Base-by-base conservation (phyloP, 2,797 vertebrate genomes). In the Danio jaintianensis region DNA sequence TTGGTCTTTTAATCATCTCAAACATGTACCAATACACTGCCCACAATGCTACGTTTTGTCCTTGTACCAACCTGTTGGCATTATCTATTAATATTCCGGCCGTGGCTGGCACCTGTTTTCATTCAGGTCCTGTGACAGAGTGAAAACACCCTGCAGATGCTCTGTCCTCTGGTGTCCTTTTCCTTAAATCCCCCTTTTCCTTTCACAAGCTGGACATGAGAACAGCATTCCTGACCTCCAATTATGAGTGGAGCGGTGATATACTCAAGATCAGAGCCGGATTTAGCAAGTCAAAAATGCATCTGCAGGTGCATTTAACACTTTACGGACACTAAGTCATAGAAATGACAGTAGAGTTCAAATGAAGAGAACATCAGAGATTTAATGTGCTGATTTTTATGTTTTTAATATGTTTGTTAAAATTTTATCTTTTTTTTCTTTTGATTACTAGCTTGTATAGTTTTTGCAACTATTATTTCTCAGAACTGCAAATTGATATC, bases 141-240 rank as follows among this genome's bases (percentile, higher is more conserved):
- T 48, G 75, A 67, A 77, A 78, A 68, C 75, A 58, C 52, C 75
- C 75, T 48, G 63, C 22, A 58, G 75, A 78, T 67, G 63, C 16
- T 52, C 63, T 48, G 63, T 56, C 52, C 52, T 58, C 50, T 10
- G 36, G 22, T 43, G 75, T 77, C 75, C 63, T 78, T 78, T 77
- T 47, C 42, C 63, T 66, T 76, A 29, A 29, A 29, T 29, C 10
- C 50, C 73, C 40, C 18, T 76, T 38, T 12, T 45, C 36, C 8
- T 56, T 29, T 29, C 29, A 18, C 22, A 56, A 4, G 15, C 52
- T 47, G 29, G 50, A 64, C 20, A 22, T 16, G 18, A 6, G 40
- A 77, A 50, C 61, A 45, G 18, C 61, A 7, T 9, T 18, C 40
- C 63, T 47, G 50, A 68, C 75, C 75, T 67, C 29, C 3, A 38